Conservation (phyloP, 2,113 vertebrate genomes). For the Cottus gobio region DNA sequence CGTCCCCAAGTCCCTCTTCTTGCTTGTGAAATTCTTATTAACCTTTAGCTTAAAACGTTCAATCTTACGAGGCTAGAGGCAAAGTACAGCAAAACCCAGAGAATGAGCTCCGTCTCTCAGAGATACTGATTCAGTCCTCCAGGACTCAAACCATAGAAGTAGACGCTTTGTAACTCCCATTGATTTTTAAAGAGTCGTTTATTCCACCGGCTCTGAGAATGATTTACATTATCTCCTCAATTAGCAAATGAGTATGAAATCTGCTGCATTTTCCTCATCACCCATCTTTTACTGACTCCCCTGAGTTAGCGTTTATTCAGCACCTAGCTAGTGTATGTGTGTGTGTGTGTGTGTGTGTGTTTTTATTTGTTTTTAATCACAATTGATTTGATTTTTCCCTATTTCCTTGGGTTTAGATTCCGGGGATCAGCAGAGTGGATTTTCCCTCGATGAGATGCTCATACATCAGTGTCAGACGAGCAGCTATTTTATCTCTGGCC, state of each 20-base stretch:
- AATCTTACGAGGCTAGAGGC: constrained; percentile 26
- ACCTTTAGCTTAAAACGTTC: constrained; percentile 44
- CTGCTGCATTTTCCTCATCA: constrained; percentile 56
- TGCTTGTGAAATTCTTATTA: constrained; percentile 34
- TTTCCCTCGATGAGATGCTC: constrained; percentile 54
- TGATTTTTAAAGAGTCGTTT: constrained; percentile 76
- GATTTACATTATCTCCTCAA: constrained; percentile 82
- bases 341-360: not conserved
- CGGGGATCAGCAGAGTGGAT: constrained; percentile 53
- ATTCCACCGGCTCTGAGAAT: constrained; percentile 68
- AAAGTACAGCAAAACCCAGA: constrained; percentile 40
- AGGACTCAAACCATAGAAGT: constrained; percentile 44
- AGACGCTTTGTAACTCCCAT: constrained; percentile 69
- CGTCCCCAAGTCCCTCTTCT: constrained; percentile 15
- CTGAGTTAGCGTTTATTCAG: constrained; percentile 45
- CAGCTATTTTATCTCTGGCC: constrained; percentile 63
- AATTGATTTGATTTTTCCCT: constrained; percentile 63
- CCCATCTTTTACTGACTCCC: constrained; percentile 45
- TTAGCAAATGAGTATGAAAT: constrained; percentile 81
- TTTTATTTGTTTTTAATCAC: constrained; percentile 62
- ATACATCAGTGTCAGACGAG: constrained; percentile 75
- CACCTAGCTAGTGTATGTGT: not conserved
- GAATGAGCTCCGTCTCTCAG: constrained; percentile 44
- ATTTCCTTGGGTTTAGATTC: constrained; percentile 47
- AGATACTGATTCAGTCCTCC: constrained; percentile 76